phyloP scores from a whole-genome alignment of 2,888 invertebrate genomes.

The Trachelus troglodyta region DNA sequence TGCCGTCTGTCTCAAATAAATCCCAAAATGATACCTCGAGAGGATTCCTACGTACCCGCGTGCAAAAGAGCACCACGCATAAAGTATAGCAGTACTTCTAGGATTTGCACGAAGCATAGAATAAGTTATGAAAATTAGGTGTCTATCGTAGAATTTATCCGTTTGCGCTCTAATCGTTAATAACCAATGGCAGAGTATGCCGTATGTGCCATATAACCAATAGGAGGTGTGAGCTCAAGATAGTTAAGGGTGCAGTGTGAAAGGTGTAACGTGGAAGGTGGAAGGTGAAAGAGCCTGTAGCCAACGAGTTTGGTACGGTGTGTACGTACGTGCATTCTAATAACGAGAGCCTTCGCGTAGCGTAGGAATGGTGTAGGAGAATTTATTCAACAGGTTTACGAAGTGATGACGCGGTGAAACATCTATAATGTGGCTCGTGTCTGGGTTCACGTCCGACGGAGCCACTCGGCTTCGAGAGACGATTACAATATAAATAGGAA shows the following conservation, averaged over 20 bases:
- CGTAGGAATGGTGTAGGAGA: conserved; percentile 21
- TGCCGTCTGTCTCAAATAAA: neutral
- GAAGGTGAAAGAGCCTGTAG: conserved; percentile 4
- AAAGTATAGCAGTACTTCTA: neutral
- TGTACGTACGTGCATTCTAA: neutral
- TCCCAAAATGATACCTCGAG: neutral
- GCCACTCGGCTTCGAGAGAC: conserved; percentile 28
- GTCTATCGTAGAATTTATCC: neutral
- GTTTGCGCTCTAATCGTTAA: neutral
- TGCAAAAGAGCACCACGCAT: neutral
- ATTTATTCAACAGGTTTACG: conserved; percentile 61
- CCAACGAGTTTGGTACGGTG: neutral
- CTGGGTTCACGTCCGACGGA: conserved; percentile 24
- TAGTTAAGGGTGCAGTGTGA: neutral
- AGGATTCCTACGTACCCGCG: neutral
- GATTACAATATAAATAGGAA: conserved; percentile 62
- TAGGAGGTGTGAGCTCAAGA: neutral
- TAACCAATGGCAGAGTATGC: neutral
- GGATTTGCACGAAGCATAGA: neutral
- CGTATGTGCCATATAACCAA: neutral
- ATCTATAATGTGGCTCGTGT: conserved; percentile 57
- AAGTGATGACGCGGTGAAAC: conserved; percentile 62
- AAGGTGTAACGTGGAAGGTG: neutral
- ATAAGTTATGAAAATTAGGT: neutral
- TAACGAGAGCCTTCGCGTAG: conserved; percentile 3